Conservation (phyloP, 2,888 invertebrate genomes). For the Patella depressa region DNA sequence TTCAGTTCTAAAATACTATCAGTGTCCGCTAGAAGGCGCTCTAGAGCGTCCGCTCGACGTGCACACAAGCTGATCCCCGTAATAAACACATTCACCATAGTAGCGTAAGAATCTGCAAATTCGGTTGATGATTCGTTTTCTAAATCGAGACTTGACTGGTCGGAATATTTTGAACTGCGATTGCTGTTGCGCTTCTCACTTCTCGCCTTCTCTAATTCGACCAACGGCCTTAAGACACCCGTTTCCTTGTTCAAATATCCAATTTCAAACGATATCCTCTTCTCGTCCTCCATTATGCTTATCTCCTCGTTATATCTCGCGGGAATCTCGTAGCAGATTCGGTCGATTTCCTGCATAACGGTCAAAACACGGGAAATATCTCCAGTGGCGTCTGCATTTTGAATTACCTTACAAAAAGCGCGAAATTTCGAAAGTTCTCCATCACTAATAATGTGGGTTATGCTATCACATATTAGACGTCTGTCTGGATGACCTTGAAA, state of each 20-base stretch:
- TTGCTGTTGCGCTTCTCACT: slow-evolving; percentile 46
- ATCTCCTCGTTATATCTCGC: slow-evolving; percentile 38
- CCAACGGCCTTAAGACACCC: slow-evolving; percentile 56
- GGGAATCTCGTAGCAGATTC: slow-evolving; percentile 55
- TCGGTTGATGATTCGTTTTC: neutral
- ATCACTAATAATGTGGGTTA: slow-evolving; percentile 51
- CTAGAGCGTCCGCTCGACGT: slow-evolving; percentile 52
- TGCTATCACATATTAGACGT: slow-evolving; percentile 55
- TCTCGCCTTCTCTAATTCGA: slow-evolving; percentile 60
- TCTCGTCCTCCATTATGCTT: slow-evolving; percentile 59
- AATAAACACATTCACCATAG: slow-evolving; percentile 64
- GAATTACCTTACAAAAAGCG: slow-evolving; percentile 59
- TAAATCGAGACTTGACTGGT: slow-evolving; percentile 39
- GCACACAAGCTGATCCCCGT: slow-evolving; percentile 60
- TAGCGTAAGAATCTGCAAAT: slow-evolving; percentile 50
- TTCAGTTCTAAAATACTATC: slow-evolving; percentile 64
- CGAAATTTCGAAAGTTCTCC: slow-evolving; percentile 50
- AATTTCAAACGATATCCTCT: slow-evolving; percentile 61
- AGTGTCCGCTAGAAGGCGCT: slow-evolving; percentile 51
- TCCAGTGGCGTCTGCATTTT: slow-evolving; percentile 45
- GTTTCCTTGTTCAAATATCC: slow-evolving; percentile 60
- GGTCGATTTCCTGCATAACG: slow-evolving; percentile 60
- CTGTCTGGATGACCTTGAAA: slow-evolving; percentile 57
- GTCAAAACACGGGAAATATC: slow-evolving; percentile 56
- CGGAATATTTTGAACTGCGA: slow-evolving; percentile 53